These are phyloP conservation scores for Nylanderia fulva DNA, from an alignment of 1,140 invertebrate genomes.

Conservation along the genomic window DNA sequence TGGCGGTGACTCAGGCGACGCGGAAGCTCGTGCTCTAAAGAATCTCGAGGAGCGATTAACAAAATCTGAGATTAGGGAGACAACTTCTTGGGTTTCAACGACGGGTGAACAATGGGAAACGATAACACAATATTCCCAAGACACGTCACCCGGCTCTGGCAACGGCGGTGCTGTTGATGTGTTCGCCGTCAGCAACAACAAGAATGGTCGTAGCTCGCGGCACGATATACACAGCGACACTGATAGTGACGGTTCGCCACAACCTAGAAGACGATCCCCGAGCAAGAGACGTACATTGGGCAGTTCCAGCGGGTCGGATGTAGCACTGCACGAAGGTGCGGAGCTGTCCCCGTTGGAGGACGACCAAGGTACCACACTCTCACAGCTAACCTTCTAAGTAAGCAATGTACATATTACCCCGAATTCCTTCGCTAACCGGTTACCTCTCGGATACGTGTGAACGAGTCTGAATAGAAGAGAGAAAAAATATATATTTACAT, in stretches of 20 bases:
- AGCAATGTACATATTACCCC: constrained; percentile 84
- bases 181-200: constrained; percentile 73
- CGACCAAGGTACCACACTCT: constrained; percentile 85
- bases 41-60: constrained; percentile 10
- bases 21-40: constrained; percentile 25
- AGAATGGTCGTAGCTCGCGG: constrained; percentile 71
- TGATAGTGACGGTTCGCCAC: constrained; percentile 82
- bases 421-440: constrained; percentile 70
- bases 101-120: constrained; percentile 81
- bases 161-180: constrained; percentile 73
- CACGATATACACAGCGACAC: constrained; percentile 81
- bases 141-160: constrained; percentile 82
- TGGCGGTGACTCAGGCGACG: constrained; percentile 32
- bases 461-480: constrained; percentile 7
- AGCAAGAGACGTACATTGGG: constrained; percentile 86
- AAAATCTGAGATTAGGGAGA: constrained; percentile 18
- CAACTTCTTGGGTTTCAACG: constrained; percentile 56
- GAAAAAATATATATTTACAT: background rate
- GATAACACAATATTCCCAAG: constrained; percentile 77
- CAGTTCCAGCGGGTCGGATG: constrained; percentile 88
- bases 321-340: constrained; percentile 88
- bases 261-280: constrained; percentile 80
- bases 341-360: constrained; percentile 86
- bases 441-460: constrained; percentile 17
- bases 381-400: constrained; percentile 85